These are phyloP conservation scores for Glyptemys insculpta DNA, from an alignment of 2,797 vertebrate species.

Conservation along the genomic window DNA sequence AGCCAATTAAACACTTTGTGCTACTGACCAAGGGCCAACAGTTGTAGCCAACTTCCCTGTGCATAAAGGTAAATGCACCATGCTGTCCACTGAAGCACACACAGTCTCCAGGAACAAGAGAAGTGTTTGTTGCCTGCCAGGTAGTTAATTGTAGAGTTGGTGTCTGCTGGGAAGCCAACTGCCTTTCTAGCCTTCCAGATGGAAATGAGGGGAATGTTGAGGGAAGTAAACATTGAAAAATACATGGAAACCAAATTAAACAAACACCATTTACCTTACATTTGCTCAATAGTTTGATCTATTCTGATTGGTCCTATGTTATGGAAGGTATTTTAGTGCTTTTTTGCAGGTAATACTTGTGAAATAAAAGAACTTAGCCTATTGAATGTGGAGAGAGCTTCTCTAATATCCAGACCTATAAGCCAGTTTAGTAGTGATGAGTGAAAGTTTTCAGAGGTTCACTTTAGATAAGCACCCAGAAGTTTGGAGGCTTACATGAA, in stretches of 20 bases:
- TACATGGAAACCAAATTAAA: conserved; percentile 53
- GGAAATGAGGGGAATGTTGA: conserved; percentile 33
- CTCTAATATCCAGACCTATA: not conserved
- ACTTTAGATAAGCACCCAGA: not conserved
- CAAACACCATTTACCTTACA: not conserved
- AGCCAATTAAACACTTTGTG: not conserved
- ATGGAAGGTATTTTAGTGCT: not conserved
- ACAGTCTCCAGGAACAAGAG: conserved; percentile 22
- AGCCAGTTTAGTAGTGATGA: not conserved
- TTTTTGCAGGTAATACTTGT: not conserved
- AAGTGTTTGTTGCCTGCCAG: conserved; percentile 57
- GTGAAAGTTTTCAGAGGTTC: not conserved
- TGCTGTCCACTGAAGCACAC: conserved; percentile 11
- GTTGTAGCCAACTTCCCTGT: conserved; percentile 12
- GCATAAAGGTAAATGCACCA: not conserved
- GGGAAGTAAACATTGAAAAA: conserved; percentile 51
- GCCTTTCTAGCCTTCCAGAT: conserved; percentile 58
- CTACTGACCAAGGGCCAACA: not conserved
- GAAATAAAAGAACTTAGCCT: not conserved
- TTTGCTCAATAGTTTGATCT: not conserved
- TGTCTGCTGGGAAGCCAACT: conserved; percentile 71
- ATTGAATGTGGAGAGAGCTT: not conserved
- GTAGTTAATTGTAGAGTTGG: conserved; percentile 59
- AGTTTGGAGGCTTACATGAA: not conserved
- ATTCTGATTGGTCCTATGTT: conserved; percentile 1